phyloP scores from a whole-genome alignment of 2,797 vertebrate genomes.

The Staurois parvus region DNA sequence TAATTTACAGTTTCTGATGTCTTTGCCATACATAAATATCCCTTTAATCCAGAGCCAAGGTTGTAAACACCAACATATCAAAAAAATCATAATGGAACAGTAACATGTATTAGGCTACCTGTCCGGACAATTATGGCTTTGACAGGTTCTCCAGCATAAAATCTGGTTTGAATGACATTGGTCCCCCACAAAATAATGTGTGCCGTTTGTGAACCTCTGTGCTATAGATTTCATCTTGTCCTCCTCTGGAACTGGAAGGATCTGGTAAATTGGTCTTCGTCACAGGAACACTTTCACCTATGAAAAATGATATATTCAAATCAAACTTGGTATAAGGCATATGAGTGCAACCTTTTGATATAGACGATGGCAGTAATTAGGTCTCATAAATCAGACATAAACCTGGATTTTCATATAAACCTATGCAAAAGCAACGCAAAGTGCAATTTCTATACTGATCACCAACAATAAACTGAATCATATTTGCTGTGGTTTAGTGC shows the following conservation, averaged over 20 bases:
- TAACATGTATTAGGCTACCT: conserved; percentile 73
- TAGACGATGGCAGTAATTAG: no score
- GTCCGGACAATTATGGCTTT: conserved; percentile 95
- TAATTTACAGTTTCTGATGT: not conserved
- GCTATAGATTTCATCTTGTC: conserved; percentile 78
- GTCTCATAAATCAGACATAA: no score
- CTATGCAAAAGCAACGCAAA: no score
- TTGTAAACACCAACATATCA: not conserved
- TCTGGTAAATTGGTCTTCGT: conserved; percentile 97
- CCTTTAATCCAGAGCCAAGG: not conserved
- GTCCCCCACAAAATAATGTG: conserved; percentile 98
- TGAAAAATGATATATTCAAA: not conserved
- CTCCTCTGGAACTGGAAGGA: conserved; percentile 77
- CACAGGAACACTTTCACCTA: conserved; percentile 97
- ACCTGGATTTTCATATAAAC: no score
- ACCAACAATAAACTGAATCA: no score
- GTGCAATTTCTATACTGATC: no score
- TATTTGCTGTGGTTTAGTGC: no score
- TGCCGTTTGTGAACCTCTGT: conserved; percentile 91
- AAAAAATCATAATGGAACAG: not conserved
- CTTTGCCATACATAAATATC: not conserved
- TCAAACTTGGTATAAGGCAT: not conserved
- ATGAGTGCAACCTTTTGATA: no score
- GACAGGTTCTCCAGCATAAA: conserved; percentile 95
- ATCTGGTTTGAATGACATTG: conserved; percentile 95